A percentile compares a stretch with the other conserved stretches of the same genome.
Conservation (phyloP, 1,140 invertebrate species). For the Colletes latitarsis region DNA sequence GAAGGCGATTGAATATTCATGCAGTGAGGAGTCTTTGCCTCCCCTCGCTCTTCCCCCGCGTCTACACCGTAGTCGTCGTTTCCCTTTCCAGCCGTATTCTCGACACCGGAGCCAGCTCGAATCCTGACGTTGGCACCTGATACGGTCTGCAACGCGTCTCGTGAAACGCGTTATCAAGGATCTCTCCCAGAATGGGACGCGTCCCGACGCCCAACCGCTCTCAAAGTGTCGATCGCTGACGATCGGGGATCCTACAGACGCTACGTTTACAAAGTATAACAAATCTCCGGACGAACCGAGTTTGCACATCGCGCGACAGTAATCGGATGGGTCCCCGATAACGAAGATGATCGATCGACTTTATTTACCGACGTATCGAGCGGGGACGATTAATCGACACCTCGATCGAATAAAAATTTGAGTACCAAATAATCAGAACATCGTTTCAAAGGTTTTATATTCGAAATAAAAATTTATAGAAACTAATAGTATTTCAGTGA, state of each 20-base stretch:
- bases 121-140: constrained; percentile 56
- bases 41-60: background rate
- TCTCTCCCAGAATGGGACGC: constrained; percentile 32
- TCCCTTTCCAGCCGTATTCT: constrained; percentile 23
- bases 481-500: too few relatives aligned
- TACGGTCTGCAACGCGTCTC: constrained; percentile 36
- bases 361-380: too few relatives aligned
- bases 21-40: constrained; percentile 39
- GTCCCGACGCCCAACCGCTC: background rate
- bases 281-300: background rate
- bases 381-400: too few relatives aligned
- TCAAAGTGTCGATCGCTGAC: constrained; percentile 10
- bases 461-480: too few relatives aligned
- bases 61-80: background rate
- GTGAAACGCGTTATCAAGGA: constrained; percentile 47
- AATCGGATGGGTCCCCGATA: background rate
- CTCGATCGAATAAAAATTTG: too few relatives aligned
- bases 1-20: constrained; percentile 66
- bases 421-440: too few relatives aligned
- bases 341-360: background rate
- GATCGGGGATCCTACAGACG: background rate
- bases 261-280: constrained; percentile 1
- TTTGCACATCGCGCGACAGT: background rate
- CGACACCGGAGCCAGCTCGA: constrained; percentile 32
- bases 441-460: too few relatives aligned